phyloP scores from a whole-genome alignment of 2,113 vertebrate species.

The Myotis brandtii region DNA sequence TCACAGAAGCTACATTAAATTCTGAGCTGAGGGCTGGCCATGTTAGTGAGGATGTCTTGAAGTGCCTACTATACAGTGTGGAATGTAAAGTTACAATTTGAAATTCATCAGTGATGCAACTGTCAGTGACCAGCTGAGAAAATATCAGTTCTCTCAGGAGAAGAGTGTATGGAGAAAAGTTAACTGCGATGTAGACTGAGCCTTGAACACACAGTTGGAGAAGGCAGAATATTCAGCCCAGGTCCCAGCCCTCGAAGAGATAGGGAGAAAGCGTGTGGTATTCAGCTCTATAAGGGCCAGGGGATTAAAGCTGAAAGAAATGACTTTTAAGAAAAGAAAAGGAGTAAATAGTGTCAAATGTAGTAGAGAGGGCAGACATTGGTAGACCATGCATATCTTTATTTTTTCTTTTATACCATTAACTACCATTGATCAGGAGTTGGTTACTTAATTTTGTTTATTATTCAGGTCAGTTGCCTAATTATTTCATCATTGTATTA shows the following conservation, averaged over 20 bases:
- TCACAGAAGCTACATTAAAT: not conserved
- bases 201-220: not conserved
- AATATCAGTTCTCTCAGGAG: not conserved
- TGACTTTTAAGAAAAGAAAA: not conserved
- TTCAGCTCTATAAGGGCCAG: not conserved
- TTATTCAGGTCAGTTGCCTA: not conserved
- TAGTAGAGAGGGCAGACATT: not conserved
- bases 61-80: not conserved
- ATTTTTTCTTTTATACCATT: not conserved
- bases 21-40: not conserved
- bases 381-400: not conserved
- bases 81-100: not conserved
- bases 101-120: not conserved
- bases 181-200: not conserved
- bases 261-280: not conserved
- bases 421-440: not conserved
- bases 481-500: not conserved
- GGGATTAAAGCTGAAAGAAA: not conserved
- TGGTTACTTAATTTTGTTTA: not conserved
- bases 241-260: not conserved
- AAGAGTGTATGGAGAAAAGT: not conserved
- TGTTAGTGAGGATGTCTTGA: not conserved
- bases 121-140: not conserved
- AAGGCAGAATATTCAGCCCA: not conserved
- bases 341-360: not conserved